Evolutionary conservation across 1,140 invertebrate species (phyloP), one percentile per base, ranked within the genome.

Genomic region (Idris sp.): DNA sequence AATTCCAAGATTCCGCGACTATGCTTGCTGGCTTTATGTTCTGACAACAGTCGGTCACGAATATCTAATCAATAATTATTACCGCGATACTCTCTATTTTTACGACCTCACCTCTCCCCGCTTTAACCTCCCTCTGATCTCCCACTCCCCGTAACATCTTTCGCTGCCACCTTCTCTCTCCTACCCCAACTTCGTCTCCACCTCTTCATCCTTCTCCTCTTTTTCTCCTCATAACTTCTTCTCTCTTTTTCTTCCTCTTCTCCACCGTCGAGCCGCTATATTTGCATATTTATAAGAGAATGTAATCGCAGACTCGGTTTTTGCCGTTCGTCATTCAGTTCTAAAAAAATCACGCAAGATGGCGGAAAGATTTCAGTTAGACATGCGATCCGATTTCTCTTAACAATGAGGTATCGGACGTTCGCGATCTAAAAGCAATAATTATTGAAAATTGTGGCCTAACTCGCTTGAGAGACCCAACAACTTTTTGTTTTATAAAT

Each of bases 211-310:
- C 19, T 22, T 6, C 11, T 26, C n/a, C 48, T 31, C 19, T 28
- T 5, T 35, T 43, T 11, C 33, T 54, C 67, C 26, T 40, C 11
- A 48, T 51, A 38, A 71, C 59, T 68, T 31, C 65, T 68, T 41
- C 49, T n/a, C n/a, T 48, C 64, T 56, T 72, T 48, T 33, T 48
- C 51, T 41, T 36, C 44, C 68, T 41, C 44, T 22, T 38, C 67
- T 64, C 41, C 48, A 19, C 69, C 78, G 68, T n/a, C 76, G 67
- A 75, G 76, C 72, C 74, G 73, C 75, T 65, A 81, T 81, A 86
- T 86, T 87, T 85, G 84, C 86, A 86, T 87, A 87, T 87, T 87
- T 86, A 87, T 87, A 86, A 86, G 84, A 83, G 84, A 86, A 85
- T 83, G 84, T 87, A 87, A 87, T 86, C 83, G 86, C 82, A 82